Evolutionary conservation across 1,140 invertebrate species (phyloP), one percentile per base, ranked within the genome.

Genomic region (Ceratosolen solmsi): DNA sequence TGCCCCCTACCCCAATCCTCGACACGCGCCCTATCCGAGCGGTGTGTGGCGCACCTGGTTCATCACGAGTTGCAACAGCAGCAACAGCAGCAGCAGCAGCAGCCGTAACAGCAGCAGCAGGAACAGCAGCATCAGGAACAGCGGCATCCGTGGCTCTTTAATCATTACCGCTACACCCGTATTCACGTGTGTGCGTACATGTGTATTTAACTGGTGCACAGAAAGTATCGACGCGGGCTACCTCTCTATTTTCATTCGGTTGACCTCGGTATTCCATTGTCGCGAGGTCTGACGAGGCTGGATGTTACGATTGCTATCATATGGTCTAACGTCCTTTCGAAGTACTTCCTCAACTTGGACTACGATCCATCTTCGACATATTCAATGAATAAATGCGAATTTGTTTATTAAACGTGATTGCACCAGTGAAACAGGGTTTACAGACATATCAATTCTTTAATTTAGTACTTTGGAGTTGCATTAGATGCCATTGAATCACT

Each of bases 21-120:
- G 89, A 91, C 90, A 90, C 90, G 90, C 90, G 89, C 89, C 90
- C 88, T 84, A 58, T 68, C 86, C 87, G 25, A 88, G 89, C 89
- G 90, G 33, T 68, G 63, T 68, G 63, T 49, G 38, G 51, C 56
- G 87, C 90, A 91, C 90, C 90, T 91, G 90, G 90, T 89, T 87
- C 85, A 88, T 85, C 85, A 84, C 84, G 85, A 73, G 72, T 82
- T 63, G 70, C 81, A 80, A 82, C 71, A 51, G 75, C 79, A 79
- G 77, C 82, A 77, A 80, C 78, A 79, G 80, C 51, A 30, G 38
- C 33, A n/a, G 75, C 17, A 2, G 68, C 54, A 46, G 51, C 75
- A 15, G 41, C 46, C 17, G 41, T 27, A 11, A n/a, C 51, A 51
- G 60, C 79, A 79, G 77, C 82, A 77, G 82, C 78, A 79, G 80